These are phyloP conservation scores for Hetaerina americana DNA, from an alignment of 1,140 invertebrate species.

Conservation along the genomic window DNA sequence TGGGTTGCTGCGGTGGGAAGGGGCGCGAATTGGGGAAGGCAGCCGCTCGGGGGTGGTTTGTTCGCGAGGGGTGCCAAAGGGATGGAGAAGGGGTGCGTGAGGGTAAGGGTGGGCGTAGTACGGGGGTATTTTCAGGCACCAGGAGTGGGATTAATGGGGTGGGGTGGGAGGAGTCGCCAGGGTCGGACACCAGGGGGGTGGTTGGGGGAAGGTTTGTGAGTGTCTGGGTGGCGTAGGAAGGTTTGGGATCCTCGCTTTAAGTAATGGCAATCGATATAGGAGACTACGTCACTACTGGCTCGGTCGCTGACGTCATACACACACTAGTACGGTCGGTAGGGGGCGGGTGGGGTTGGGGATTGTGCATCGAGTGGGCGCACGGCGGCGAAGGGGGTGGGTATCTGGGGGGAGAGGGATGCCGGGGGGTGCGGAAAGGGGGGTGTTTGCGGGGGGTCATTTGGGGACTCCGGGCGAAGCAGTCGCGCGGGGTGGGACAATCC, in stretches of 20 bases:
- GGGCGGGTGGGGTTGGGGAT: neutral
- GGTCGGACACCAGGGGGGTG: neutral
- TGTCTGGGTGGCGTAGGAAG: too few relatives aligned
- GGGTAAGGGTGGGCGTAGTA: too few relatives aligned
- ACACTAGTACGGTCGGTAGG: neutral
- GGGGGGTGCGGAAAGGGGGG: neutral
- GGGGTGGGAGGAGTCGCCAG: too few relatives aligned
- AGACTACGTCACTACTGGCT: neutral
- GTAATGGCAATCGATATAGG: neutral
- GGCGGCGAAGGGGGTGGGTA: too few relatives aligned
- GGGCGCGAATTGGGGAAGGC: too few relatives aligned
- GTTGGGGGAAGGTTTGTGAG: neutral
- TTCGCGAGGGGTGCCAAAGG: too few relatives aligned
- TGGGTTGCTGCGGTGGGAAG: too few relatives aligned
- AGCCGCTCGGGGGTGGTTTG: too few relatives aligned
- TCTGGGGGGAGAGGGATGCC: neutral
- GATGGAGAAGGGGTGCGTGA: too few relatives aligned
- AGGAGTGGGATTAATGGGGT: too few relatives aligned
- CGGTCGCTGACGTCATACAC: neutral
- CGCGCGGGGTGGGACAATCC: neutral
- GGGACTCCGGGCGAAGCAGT: neutral
- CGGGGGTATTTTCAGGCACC: too few relatives aligned
- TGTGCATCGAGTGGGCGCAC: too few relatives aligned
- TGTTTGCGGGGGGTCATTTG: neutral
- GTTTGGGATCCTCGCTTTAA: neutral